Evolutionary conservation across 2,888 invertebrate genomes (phyloP).

Genomic region (Nineta flava): DNA sequence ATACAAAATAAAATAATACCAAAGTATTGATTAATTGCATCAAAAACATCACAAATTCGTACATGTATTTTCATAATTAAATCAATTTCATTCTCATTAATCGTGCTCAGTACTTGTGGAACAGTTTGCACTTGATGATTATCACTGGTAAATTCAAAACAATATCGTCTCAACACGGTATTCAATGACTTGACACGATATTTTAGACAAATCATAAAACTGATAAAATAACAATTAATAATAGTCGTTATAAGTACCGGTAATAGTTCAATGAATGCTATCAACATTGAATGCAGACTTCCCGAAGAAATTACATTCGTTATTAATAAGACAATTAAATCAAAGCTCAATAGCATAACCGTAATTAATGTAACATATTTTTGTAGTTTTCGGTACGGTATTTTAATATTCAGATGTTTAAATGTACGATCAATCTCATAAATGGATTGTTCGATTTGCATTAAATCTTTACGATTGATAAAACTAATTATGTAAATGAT

Average conservation of each 20-base stretch:
- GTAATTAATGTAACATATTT: neutral
- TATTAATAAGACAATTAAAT: too few species aligned
- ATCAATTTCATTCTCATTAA: neutral
- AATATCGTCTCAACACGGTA: neutral
- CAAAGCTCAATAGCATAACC: too few species aligned
- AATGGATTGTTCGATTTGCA: neutral
- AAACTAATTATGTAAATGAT: too few species aligned
- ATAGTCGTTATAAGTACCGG: neutral
- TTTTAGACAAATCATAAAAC: neutral
- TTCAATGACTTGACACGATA: neutral
- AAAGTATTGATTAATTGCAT: neutral
- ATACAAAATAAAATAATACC: neutral
- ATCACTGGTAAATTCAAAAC: neutral
- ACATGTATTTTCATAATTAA: neutral
- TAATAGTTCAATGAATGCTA: neutral
- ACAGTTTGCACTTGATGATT: too few species aligned
- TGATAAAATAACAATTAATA: neutral
- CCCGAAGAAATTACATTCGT: too few species aligned
- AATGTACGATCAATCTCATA: neutral
- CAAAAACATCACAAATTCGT: neutral
- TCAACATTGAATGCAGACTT: too few species aligned
- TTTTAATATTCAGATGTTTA: neutral
- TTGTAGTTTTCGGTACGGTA: neutral
- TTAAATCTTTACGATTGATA: too few species aligned
- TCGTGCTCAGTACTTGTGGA: too few species aligned